phyloP scores from a whole-genome alignment of 2,113 vertebrate genomes.

The Axis porcinus region DNA sequence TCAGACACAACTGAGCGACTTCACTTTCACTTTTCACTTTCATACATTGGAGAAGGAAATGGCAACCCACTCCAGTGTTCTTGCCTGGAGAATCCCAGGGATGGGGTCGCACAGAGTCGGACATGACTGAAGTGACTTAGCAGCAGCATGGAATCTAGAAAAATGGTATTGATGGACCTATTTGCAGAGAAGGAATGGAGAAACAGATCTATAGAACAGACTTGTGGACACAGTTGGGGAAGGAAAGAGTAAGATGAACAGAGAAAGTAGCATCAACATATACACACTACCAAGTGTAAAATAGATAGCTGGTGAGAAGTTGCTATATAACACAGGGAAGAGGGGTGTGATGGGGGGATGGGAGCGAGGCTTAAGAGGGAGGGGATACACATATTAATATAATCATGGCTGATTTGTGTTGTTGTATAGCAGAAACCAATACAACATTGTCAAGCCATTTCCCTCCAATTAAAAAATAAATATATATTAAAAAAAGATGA shows the following conservation, averaged over 20 bases:
- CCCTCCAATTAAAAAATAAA: not conserved
- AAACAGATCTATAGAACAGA: not conserved
- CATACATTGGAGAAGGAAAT: too few species aligned
- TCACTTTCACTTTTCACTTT: too few species aligned
- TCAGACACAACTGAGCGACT: too few species aligned
- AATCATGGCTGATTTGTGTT: not conserved
- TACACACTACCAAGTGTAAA: not conserved
- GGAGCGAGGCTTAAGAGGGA: not conserved
- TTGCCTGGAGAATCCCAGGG: too few species aligned
- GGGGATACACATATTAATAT: not conserved
- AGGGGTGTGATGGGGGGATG: not conserved
- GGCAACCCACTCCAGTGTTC: too few species aligned
- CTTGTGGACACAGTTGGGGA: not conserved
- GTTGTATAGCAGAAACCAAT: not conserved
- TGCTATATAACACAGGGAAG: not conserved
- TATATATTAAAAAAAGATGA: not conserved
- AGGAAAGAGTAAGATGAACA: not conserved
- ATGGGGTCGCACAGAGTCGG: rapidly evolving
- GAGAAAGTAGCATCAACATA: not conserved
- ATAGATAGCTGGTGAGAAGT: not conserved
- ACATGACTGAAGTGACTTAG: too few species aligned
- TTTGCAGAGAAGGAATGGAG: not conserved
- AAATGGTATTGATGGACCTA: not conserved
- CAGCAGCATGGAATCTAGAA: too few species aligned
- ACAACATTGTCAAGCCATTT: not conserved